Conservation (phyloP, 64 coral and sea anemone species). For the Montipora capricornis region DNA sequence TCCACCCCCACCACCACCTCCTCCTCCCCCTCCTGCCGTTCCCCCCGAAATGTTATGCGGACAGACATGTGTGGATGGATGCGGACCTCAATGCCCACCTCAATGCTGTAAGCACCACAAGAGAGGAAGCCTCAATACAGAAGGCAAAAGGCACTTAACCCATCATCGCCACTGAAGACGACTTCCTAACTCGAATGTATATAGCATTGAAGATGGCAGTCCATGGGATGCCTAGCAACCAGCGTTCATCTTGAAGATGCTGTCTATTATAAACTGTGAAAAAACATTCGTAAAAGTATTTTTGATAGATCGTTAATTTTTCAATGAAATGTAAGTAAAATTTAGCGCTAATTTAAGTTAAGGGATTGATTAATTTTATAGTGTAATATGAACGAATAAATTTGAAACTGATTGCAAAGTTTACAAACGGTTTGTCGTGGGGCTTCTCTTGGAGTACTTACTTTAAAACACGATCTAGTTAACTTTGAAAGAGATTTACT, state of each 20-base stretch:
- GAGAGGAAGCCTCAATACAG: slow-evolving; percentile 32
- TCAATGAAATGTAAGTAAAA: slow-evolving; percentile 29
- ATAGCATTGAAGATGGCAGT: slow-evolving; percentile 15
- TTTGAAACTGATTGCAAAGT: background rate
- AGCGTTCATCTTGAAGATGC: background rate
- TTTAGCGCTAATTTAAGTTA: slow-evolving; percentile 2
- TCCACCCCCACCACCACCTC: slow-evolving; percentile 39
- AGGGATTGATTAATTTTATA: slow-evolving; percentile 10
- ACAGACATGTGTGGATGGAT: slow-evolving; percentile 33
- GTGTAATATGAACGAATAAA: slow-evolving; percentile 39
- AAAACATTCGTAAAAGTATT: background rate
- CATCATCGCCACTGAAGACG: background rate
- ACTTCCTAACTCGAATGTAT: slow-evolving; percentile 3
- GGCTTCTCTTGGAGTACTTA: background rate
- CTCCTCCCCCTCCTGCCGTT: slow-evolving; percentile 12
- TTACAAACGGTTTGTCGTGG: background rate
- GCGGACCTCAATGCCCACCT: slow-evolving; percentile 37
- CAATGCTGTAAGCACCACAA: slow-evolving; percentile 63
- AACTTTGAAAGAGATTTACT: background rate
- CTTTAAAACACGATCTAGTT: background rate
- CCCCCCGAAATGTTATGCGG: slow-evolving; percentile 4
- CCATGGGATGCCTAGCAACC: background rate
- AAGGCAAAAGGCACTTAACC: background rate
- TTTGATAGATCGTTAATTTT: slow-evolving; percentile 31
- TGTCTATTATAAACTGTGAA: background rate